phyloP scores from a whole-genome alignment of 2,113 vertebrate genomes.

The Arothron firmamentum region DNA sequence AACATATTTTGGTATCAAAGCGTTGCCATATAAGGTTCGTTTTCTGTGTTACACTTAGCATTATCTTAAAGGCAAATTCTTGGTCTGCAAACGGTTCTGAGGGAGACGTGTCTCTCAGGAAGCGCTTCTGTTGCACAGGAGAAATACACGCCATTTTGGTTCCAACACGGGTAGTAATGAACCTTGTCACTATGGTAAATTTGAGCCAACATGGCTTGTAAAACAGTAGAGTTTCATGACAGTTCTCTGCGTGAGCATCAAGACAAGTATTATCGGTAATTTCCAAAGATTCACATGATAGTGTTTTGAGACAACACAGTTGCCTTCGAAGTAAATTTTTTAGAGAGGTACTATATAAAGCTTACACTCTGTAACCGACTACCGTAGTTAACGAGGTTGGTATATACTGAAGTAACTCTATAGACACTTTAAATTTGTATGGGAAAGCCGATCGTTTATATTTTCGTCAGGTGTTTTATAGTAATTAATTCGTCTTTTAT shows the following conservation, averaged over 20 bases:
- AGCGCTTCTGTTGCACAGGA: background rate
- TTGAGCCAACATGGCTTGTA: constrained; percentile 61
- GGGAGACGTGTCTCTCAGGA: constrained; percentile 63
- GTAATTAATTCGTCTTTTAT: too few species aligned
- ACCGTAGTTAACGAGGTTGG: too few species aligned
- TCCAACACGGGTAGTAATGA: background rate
- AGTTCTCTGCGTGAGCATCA: background rate
- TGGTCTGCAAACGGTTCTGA: background rate
- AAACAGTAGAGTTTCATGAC: constrained; percentile 12
- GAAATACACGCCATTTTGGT: constrained; percentile 68
- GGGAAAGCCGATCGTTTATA: too few species aligned
- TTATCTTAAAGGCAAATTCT: constrained; percentile 26
- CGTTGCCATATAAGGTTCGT: too few species aligned
- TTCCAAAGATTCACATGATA: constrained; percentile 19
- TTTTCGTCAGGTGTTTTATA: too few species aligned
- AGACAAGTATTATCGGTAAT: constrained; percentile 10
- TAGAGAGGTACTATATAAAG: background rate
- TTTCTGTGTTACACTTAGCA: too few species aligned
- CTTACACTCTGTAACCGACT: background rate
- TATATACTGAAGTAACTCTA: too few species aligned
- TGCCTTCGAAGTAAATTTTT: background rate
- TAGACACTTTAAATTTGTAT: too few species aligned
- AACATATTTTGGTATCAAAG: too few species aligned
- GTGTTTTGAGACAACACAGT: constrained; percentile 4
- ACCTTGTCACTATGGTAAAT: fast-evolving